These are phyloP conservation scores for Misgurnus mizolepis DNA, from an alignment of 2,113 vertebrate species.

Conservation along the genomic window DNA sequence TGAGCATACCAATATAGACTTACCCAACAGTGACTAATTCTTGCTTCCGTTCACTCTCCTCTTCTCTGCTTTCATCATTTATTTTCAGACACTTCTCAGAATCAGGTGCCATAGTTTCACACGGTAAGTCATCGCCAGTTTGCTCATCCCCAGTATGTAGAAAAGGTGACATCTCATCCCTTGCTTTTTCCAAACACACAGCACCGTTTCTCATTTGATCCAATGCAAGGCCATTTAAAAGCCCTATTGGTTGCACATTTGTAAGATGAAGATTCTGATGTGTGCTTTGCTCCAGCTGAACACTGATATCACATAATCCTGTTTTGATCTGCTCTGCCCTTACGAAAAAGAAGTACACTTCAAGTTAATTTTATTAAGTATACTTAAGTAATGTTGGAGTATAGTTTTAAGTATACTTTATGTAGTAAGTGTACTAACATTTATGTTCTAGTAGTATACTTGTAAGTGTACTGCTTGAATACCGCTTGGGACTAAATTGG, in stretches of 20 bases:
- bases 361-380: no score
- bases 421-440: no score
- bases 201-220: not conserved
- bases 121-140: not conserved
- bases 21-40: conserved; percentile 41
- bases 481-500: no score
- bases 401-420: no score
- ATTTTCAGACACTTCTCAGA: not conserved
- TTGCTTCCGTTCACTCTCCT: not conserved
- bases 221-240: not conserved
- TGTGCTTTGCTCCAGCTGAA: not conserved
- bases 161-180: not conserved
- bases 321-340: conserved; percentile 2
- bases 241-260: not conserved
- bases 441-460: no score
- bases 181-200: not conserved
- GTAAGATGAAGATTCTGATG: not conserved
- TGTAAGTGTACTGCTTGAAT: no score
- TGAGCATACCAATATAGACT: not conserved
- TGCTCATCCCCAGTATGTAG: not conserved
- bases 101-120: not conserved
- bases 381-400: no score
- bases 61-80: not conserved
- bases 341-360: no score
- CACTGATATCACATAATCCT: not conserved